Percentiles rank a stretch among this genome's conserved stretches.
Evolutionary conservation across 2,888 invertebrate genomes (phyloP).

Genomic region (Nymphalis c-album): DNA sequence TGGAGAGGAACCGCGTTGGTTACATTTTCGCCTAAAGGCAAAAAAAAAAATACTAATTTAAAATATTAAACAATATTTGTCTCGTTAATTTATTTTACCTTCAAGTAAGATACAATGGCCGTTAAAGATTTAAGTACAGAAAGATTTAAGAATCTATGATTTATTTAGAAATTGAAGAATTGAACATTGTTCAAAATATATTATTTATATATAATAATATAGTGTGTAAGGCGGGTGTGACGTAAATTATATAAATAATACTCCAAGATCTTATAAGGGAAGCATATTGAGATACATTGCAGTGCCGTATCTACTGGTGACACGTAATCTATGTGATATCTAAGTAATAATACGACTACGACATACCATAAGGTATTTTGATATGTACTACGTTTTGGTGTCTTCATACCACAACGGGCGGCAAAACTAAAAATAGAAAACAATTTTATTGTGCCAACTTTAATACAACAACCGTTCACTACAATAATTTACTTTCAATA

Average conservation of each 20-base stretch:
- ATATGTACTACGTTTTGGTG: slow-evolving; percentile 47
- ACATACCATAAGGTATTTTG: slow-evolving; percentile 57
- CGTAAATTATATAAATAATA: slow-evolving; percentile 10
- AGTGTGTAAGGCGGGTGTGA: background rate
- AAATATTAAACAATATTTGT: slow-evolving; percentile 6
- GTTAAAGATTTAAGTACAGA: background rate
- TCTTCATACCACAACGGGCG: slow-evolving; percentile 74
- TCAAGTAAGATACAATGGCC: background rate
- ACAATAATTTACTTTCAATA: background rate
- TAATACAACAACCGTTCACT: background rate
- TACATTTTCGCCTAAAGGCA: slow-evolving; percentile 54
- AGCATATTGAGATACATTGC: slow-evolving; percentile 31
- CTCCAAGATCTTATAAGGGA: slow-evolving; percentile 13
- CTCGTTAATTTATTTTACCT: slow-evolving; percentile 7
- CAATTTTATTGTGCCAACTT: slow-evolving; percentile 38
- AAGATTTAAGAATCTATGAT: background rate
- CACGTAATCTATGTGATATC: slow-evolving; percentile 47
- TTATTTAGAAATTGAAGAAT: slow-evolving; percentile 30
- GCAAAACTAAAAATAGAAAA: slow-evolving; percentile 75
- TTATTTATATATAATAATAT: background rate
- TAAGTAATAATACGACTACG: slow-evolving; percentile 49
- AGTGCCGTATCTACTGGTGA: slow-evolving; percentile 50
- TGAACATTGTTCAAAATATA: background rate
- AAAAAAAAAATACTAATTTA: slow-evolving; percentile 37
- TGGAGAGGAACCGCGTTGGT: slow-evolving; percentile 58